These are phyloP conservation scores for Tachycineta bicolor DNA, from an alignment of 2,113 vertebrate genomes.

Conservation along the genomic window DNA sequence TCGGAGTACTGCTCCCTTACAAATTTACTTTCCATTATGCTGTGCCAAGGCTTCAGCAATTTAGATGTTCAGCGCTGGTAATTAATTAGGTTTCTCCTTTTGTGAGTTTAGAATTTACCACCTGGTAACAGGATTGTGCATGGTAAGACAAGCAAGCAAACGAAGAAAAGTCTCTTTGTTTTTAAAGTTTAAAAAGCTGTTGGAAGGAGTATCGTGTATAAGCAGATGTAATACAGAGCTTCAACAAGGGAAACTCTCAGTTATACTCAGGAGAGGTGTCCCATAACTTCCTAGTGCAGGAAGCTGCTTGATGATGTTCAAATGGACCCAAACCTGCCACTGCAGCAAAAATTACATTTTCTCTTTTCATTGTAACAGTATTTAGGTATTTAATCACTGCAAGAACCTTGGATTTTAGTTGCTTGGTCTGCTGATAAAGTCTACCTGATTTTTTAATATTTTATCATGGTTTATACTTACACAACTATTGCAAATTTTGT, in stretches of 20 bases:
- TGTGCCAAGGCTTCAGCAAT: not conserved
- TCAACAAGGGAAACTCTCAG: not conserved
- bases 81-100: not conserved
- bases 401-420: not conserved
- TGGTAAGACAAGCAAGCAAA: not conserved
- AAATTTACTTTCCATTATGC: not conserved
- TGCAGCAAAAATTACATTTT: constrained; percentile 10
- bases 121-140: not conserved
- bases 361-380: not conserved
- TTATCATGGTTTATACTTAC: not conserved
- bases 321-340: not conserved
- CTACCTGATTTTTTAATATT: not conserved
- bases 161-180: not conserved
- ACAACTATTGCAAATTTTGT: too few relatives aligned
- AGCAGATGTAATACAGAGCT: not conserved
- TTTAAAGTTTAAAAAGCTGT: not conserved
- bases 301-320: not conserved
- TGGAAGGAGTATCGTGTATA: not conserved
- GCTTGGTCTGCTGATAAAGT: not conserved
- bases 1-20: not conserved
- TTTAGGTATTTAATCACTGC: constrained; percentile 18
- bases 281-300: not conserved
- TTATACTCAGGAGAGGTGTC: accelerated
- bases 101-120: not conserved
- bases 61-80: accelerated